Evolutionary conservation across 2,797 vertebrate species (phyloP), one percentile per base, ranked within the genome.

Genomic region (Sebastes dallii): DNA sequence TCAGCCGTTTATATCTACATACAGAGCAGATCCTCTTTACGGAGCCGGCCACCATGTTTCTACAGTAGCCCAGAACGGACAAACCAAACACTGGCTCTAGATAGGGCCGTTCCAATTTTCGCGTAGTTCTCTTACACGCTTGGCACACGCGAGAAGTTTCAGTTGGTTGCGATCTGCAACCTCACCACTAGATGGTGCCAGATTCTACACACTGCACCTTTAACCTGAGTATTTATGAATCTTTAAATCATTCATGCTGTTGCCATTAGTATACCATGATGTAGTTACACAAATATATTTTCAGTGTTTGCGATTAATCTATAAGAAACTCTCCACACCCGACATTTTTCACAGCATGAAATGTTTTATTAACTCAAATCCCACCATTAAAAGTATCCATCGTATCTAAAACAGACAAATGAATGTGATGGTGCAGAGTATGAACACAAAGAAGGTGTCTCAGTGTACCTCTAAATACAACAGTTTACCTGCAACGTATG

Each of bases 351-450:
- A 81, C 30, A 75, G 55, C 24, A 56, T 72, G 56, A 74, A 61
- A 61, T 58, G 14, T 90, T 90, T 62, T 90, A 90, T 84, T 92
- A 61, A 76, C 22, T 74, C 5, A 69, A 42, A 22, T 46, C 16
- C 9, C 5, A 71, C 56, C 29, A 27, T 61, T 73, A 58, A 64
- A 56, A 18, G 6, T 50, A 72, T 80, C 18, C 14, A 39, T 62
- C 12, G 20, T 6, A 22, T 78, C 24, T 62, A 52, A 77, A 66
- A 61, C 29, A 11, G 25, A 72, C 9, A 62, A 16, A 72, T 34
- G 4, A 14, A 42, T 14, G 36, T 67, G n/a, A 61, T 30, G 36
- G 32, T 70, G 74, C 59, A 73, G 56, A 62, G 20, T 59, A 27
- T 60, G 42, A 88, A 75, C 32, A 78, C 32, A 69, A 58, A 50